Evolutionary conservation across 1,140 invertebrate species (phyloP), one percentile per base, ranked within the genome.

Genomic region (Tetragonula clypearis): DNA sequence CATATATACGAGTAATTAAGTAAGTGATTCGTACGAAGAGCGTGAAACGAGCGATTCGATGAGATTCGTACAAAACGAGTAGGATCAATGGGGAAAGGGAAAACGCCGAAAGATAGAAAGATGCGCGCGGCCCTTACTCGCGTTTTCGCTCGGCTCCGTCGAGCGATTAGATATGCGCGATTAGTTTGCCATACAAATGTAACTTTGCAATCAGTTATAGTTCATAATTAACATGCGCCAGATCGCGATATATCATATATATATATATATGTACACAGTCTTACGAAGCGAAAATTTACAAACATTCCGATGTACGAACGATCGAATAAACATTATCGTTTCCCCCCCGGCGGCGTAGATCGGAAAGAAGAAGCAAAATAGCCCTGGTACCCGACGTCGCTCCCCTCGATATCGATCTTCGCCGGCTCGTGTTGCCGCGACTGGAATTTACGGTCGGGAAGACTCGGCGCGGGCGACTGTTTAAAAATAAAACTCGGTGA

Each of bases 241-340:
- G 90, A 77, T 87, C 90, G 90, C 87, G 84, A 90, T 91, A 87
- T 86, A 86, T 91, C 91, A 86, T 93, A 86, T 92, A 92, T 94
- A 86, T 93, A 86, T 92, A 92, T 94, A 93, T 92, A 93, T 94
- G 88, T 94, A 95, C 93, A 95, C 93, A 94, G 93, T 94, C 92
- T 94, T 94, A 94, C 93, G 92, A 95, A 94, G 93, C 92, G 94
- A 94, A 94, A 94, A 94, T 95, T 94, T 94, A 95, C 93, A 94
- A 95, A 94, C 92, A 92, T 93, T 92, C 94, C 91, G 92, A 93
- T 91, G 90, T 90, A 92, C 82, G 87, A 91, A 92, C 92, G 92
- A 93, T 93, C 90, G 93, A 94, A 92, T 93, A 93, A 90, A 90
- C 90, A 90, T 86, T 82, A 84, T 53, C 53, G 84, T n/a, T 86